Evolutionary conservation across 2,888 invertebrate genomes (phyloP).

Genomic region (Anagyrus pseudococci): DNA sequence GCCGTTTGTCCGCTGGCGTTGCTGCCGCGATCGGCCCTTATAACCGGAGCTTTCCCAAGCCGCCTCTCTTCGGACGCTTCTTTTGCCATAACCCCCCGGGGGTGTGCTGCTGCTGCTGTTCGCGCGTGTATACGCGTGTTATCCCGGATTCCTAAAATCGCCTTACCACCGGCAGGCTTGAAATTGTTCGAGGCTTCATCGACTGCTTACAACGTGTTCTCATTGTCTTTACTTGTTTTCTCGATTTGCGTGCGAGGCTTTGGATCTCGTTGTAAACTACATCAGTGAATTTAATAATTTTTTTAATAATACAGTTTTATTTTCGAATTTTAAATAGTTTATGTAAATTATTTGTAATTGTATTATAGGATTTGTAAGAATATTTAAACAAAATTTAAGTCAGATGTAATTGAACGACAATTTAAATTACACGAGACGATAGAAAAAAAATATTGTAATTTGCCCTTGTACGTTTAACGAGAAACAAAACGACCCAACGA

Average conservation of each 20-base stretch:
- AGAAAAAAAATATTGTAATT: not conserved
- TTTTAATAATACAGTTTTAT: not conserved
- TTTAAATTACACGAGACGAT: not conserved
- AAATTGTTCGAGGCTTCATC: not conserved
- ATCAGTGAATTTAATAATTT: not conserved
- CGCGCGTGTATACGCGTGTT: not conserved
- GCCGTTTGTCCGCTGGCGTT: constrained; percentile 10
- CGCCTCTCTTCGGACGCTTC: not conserved
- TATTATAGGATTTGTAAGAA: no score
- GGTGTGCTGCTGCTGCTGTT: not conserved
- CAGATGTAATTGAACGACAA: no score
- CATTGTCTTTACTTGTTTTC: not conserved
- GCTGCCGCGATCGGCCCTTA: not conserved
- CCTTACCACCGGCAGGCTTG: not conserved
- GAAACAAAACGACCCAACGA: not conserved
- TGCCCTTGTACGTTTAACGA: not conserved
- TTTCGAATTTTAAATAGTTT: no score
- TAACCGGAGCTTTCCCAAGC: no score
- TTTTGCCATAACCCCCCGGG: not conserved
- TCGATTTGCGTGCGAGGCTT: not conserved
- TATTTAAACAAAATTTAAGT: not conserved
- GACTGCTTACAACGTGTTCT: no score
- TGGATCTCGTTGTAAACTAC: not conserved
- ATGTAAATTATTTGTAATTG: not conserved
- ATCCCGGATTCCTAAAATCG: constrained; percentile 18